Base-by-base conservation (phyloP, 2,797 vertebrate species). In the Dromococcyx pavoninus region DNA sequence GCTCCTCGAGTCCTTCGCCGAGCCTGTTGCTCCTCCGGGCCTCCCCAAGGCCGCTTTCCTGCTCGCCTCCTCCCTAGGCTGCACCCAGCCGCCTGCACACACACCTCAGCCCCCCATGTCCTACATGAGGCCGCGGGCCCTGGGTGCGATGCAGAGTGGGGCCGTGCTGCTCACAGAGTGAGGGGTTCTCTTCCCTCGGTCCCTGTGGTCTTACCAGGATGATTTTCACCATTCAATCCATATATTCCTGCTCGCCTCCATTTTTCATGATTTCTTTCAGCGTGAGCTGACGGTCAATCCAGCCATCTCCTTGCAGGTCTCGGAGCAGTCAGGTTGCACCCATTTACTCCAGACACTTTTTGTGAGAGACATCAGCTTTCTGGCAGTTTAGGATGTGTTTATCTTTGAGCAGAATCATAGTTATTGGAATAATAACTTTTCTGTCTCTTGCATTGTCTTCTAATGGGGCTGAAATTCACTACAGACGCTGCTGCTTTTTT, bases 161-260 rank as follows among this genome's bases (percentile, higher is more conserved):
- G 2, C 1, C 23, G 7, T 11, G 1, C 13, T 39, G 5, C 33
- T 21, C 5, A 10, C 18, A 30, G 19, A 66, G 27, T 11, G 17
- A 33, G 30, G 44, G 33, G 4, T 67, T 48, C 50, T 25, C 4
- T 8, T 67, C 43, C 19, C 39, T 74, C 23, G 1, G 5, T 24
- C 46, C 4, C 2, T 14, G 24, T 39, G 35, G 3, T 25, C 10
- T 23, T 80, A 17, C 25, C 37, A 11, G 54, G 10, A 9, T 0
- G 0, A 23, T 37, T 74, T 79, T 70, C 35, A 11, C 35, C 30
- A 8, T 17, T 9, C 12, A 37, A 41, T 77, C 39, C 9, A 39
- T 1, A 0, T 22, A 8, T 17, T 35, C 17, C 10, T 41, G 30
- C 11, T 76, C 2, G 2, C 4, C 14, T 5, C 7, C 0, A 0